Percentiles rank a stretch among this genome's conserved stretches.
These are phyloP conservation scores for Hartigia nigra DNA, from an alignment of 2,888 invertebrate species.

Conservation along the genomic window DNA sequence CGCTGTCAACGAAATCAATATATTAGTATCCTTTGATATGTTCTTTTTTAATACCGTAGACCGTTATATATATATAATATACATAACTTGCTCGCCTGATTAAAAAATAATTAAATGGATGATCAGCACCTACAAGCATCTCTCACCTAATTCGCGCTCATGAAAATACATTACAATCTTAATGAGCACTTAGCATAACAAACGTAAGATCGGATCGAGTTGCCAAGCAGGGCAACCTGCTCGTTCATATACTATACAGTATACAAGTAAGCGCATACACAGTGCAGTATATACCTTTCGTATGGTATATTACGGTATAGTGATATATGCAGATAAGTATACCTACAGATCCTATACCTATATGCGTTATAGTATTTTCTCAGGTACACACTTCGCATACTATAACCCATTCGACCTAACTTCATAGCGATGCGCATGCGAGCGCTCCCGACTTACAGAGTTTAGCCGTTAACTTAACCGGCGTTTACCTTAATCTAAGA, in stretches of 20 bases:
- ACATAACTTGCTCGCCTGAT: not conserved
- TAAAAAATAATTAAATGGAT: not conserved
- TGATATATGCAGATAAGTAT: not conserved
- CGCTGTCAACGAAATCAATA: not conserved
- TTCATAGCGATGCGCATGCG: conserved; percentile 55
- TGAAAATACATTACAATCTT: conserved; percentile 59
- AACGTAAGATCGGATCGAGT: conserved; percentile 59
- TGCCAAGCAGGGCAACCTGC: conserved; percentile 41
- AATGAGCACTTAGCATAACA: conserved; percentile 64
- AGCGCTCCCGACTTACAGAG: conserved; percentile 60
- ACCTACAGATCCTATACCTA: not conserved
- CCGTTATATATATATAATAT: not conserved
- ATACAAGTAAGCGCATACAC: conserved; percentile 22
- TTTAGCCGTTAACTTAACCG: conserved; percentile 67
- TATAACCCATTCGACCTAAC: not conserved
- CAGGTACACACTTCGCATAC: not conserved
- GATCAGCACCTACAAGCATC: not conserved
- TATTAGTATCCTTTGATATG: not conserved
- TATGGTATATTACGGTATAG: too few species aligned
- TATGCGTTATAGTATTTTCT: not conserved
- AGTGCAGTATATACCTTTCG: not conserved
- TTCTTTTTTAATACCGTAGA: not conserved
- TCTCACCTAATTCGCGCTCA: conserved; percentile 46
- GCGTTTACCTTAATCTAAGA: conserved; percentile 67
- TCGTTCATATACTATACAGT: conserved; percentile 29